A percentile compares a stretch with the other conserved stretches of the same genome.
phyloP scores from a whole-genome alignment of 2,888 invertebrate species.

The Conus canariensis region DNA sequence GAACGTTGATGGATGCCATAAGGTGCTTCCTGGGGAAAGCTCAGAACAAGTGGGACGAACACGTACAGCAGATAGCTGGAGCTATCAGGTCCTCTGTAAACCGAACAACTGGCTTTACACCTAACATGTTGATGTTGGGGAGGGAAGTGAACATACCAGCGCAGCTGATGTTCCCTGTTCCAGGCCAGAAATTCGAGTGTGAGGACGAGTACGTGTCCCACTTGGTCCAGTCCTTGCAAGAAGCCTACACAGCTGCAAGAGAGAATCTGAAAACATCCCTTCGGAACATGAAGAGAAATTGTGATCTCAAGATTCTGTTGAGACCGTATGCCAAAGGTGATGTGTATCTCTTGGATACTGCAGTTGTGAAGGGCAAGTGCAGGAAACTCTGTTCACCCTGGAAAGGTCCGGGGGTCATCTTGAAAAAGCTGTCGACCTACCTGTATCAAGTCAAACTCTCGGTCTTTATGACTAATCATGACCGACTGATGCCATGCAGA shows the following conservation, averaged over 20 bases:
- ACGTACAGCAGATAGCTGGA: constrained; percentile 4
- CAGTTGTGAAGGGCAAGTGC: too few relatives aligned
- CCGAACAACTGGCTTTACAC: constrained; percentile 44
- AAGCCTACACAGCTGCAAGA: background rate
- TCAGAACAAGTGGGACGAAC: background rate
- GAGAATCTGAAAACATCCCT: background rate
- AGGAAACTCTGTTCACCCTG: too few relatives aligned
- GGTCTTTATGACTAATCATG: too few relatives aligned
- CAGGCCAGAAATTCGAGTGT: background rate
- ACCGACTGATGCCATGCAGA: too few relatives aligned
- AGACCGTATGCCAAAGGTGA: too few relatives aligned
- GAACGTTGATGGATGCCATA: background rate
- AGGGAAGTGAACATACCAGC: background rate
- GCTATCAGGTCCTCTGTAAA: constrained; percentile 40
- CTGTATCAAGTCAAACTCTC: too few relatives aligned
- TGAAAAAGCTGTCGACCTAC: too few relatives aligned
- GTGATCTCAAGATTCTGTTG: background rate
- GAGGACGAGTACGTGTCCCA: background rate
- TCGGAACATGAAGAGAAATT: background rate
- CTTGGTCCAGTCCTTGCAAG: too few relatives aligned
- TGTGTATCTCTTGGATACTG: too few relatives aligned
- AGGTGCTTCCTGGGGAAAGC: background rate
- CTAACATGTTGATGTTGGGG: constrained; percentile 48
- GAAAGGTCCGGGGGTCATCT: too few relatives aligned
- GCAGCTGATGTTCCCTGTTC: constrained; percentile 8